Base-by-base conservation (phyloP, 2,888 invertebrate genomes). In the Plemyria rubiginata region DNA sequence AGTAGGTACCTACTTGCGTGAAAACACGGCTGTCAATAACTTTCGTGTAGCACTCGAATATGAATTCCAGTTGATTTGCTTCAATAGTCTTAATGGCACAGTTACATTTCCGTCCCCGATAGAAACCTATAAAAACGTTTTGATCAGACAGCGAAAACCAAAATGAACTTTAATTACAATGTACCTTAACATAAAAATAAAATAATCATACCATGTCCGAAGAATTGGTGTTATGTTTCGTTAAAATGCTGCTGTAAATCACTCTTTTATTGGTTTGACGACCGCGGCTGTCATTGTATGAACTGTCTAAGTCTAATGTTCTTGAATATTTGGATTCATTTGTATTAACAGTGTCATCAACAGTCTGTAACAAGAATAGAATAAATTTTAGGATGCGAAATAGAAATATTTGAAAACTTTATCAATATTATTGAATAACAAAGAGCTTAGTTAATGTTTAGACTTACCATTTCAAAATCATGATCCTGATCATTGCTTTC, bases 41-140 rank as follows among this genome's bases (percentile, higher is more conserved):
- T 89, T 88, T 64, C 94, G 79, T 0, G 94, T 94, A 6, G 93
- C 94, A 48, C 84, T 79, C 0, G 92, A 86, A 56, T 94, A 88
- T 0, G 92, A 88, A 60, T 74, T 77, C 94, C 94, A 94, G 68
- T 90, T 85, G 11, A 94, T 90, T 12, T 84, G 75, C 32, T 81
- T 80, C 29, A 87, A 84, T 2, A 92, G 46, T 64, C 78, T 75
- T 16, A 71, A 70, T 4, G 84, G 79, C 11, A 86, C 78, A 22
- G 69, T 50, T 28, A 80, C 81, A 48, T 80, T 70, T 0, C 84
- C 86, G 0, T 78, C 71, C 13, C 85, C 85, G 53, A 84, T 79
- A 3, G 80, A 71, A 0, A 84, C 71, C 85, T 85, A 63, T 36
- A 9, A 15, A 64, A 62, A 45, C 22, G 1, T 22, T 22, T 9